A percentile compares a stretch with the other conserved stretches of the same genome.
phyloP scores from a whole-genome alignment of 2,113 vertebrate species.

The Lutjanus erythropterus region DNA sequence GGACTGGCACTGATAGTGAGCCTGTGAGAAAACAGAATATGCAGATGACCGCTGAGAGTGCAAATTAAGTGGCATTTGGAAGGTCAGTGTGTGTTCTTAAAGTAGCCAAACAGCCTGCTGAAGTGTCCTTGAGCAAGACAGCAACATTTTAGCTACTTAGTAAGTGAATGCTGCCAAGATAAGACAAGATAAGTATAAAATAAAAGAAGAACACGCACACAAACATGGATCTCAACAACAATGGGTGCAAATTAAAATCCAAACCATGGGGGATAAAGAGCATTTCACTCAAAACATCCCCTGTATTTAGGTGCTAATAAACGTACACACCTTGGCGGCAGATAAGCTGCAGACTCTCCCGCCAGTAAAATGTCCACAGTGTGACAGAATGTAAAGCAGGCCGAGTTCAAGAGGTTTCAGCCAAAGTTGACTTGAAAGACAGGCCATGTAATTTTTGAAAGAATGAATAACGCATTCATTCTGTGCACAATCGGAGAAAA shows the following conservation, averaged over 20 bases:
- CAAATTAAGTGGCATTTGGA: slow-evolving; percentile 2
- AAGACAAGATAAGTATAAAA: neutral
- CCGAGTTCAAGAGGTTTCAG: neutral
- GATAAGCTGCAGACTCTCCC: neutral
- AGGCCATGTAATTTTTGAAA: neutral
- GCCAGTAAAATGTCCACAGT: neutral
- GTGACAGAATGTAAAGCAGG: neutral
- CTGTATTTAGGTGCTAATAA: neutral
- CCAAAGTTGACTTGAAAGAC: neutral
- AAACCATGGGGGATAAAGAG: neutral
- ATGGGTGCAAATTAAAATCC: neutral
- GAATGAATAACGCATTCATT: neutral
- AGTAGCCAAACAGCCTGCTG: neutral
- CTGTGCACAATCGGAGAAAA: neutral
- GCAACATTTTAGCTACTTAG: neutral
- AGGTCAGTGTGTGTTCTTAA: neutral
- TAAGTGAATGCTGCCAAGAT: neutral
- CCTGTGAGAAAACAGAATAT: slow-evolving; percentile 23
- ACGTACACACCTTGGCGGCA: slow-evolving; percentile 2
- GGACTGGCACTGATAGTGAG: slow-evolving; percentile 12
- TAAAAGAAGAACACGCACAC: neutral
- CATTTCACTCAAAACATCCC: neutral
- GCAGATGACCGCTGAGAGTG: neutral
- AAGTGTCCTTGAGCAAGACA: slow-evolving; percentile 25
- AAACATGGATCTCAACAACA: neutral